Evolutionary conservation across 64 coral and sea anemone genomes (phyloP), one percentile per base, ranked within the genome.

Genomic region (Cladopsammia gracilis): DNA sequence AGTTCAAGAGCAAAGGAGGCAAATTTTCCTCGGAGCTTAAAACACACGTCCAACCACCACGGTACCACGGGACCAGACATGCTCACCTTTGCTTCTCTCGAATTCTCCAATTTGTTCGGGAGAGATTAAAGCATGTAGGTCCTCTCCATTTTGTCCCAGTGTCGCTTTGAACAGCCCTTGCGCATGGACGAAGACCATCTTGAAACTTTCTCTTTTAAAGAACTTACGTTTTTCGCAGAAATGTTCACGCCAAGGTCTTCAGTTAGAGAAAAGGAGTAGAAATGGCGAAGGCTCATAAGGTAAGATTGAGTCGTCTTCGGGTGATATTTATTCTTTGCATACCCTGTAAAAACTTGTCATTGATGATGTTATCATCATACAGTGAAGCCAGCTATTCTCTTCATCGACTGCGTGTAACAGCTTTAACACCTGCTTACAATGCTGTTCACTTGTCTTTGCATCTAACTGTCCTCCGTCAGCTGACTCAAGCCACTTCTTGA

Each of bases 391-490:
- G 53, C 4, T 86, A 23, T 86, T 86, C 62, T 86, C 47, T 67
- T 66, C 62, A 5, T 69, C 83, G 49, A 86, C 57, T 25, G 67
- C 7, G 43, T 26, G 42, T 11, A 70, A 69, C 83, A 86, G 20
- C 34, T 86, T 86, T 46, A 50, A 59, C n/a, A 70, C 34, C 69
- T 86, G 83, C 64, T 86, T 86, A 26, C 59, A 58, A 47, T 86
- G 64, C 44, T 86, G 83, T 20, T 86, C 62, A 68, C 15, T 46
- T 44, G 83, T 86, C 16, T 66, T 64, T 1, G n/a, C n/a, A 49
- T 86, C 83, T 23, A 86, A 43, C 83, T 86, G 61, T 20, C 83
- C 83, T 48, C 83, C 83, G 19, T 86, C 83, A 51, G 83, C 42
- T 16, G 83, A 86, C 45, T 68, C 26, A 42, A 86, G 34, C 83